Conservation (phyloP, 2,888 invertebrate species). For the Sarcophaga carnaria region DNA sequence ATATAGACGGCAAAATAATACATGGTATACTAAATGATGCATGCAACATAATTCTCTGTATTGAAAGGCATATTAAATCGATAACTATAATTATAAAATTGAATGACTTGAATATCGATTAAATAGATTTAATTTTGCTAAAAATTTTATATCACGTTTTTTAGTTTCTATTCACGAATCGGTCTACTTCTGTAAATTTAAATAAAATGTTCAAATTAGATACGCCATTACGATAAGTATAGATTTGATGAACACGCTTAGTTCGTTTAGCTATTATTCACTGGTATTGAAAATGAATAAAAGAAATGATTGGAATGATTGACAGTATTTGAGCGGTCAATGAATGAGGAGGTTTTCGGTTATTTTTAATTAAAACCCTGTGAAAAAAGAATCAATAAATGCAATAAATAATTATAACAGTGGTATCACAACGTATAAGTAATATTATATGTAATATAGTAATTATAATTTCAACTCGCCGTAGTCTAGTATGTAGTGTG, state of each 20-base stretch:
- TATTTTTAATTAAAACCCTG: too few relatives aligned
- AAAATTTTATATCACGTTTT: too few relatives aligned
- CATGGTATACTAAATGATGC: neutral
- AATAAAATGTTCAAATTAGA: too few relatives aligned
- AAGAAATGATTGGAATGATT: neutral
- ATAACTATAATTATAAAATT: neutral
- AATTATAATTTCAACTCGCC: neutral
- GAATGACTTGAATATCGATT: neutral
- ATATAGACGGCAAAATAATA: neutral
- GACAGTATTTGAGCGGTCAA: neutral
- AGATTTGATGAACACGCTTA: neutral
- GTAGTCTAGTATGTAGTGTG: too few relatives aligned
- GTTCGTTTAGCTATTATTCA: neutral
- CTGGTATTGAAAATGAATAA: neutral
- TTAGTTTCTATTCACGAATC: too few relatives aligned
- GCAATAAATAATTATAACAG: too few relatives aligned
- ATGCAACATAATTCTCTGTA: neutral
- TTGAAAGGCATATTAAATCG: neutral
- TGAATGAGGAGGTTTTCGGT: too few relatives aligned
- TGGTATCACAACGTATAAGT: neutral
- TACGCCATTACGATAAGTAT: too few relatives aligned
- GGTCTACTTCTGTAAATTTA: too few relatives aligned
- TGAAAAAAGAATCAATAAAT: too few relatives aligned
- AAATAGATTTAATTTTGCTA: neutral
- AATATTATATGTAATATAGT: neutral